Conservation (phyloP, 2,797 vertebrate genomes). For the Micropoecilia bifurca region DNA sequence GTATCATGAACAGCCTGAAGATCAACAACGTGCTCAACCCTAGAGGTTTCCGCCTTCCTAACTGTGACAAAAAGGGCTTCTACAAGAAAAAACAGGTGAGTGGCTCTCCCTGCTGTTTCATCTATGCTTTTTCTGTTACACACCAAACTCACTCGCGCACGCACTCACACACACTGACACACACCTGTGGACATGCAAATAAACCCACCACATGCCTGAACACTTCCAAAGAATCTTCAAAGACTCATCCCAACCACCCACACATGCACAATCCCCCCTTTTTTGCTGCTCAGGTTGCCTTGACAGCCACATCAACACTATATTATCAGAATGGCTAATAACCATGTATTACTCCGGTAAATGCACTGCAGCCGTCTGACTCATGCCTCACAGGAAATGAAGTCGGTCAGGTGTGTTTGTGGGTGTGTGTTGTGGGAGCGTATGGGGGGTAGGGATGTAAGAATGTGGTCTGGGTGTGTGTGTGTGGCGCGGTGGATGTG, state of each 20-base stretch:
- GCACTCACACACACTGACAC: constrained; percentile 30
- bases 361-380: constrained; percentile 76
- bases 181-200: constrained; percentile 58
- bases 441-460: constrained; percentile 74
- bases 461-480: constrained; percentile 76
- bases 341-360: constrained; percentile 76
- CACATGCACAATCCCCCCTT: constrained; percentile 44
- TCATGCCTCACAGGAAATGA: constrained; percentile 76
- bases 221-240: constrained; percentile 70
- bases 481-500: constrained; percentile 77
- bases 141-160: constrained; percentile 16
- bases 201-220: constrained; percentile 70
- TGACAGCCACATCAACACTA: constrained; percentile 77
- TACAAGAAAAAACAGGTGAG: constrained; percentile 99
- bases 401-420: constrained; percentile 79
- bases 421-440: constrained; percentile 70
- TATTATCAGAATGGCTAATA: constrained; percentile 80
- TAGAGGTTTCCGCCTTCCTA: constrained; percentile 92
- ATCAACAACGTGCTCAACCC: constrained; percentile 91
- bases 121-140: constrained; percentile 21
- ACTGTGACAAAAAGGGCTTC: constrained; percentile 97
- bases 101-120: constrained; percentile 51
- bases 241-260: constrained; percentile 67
- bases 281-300: constrained; percentile 62
- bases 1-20: constrained; percentile 90